Evolutionary conservation across 2,888 invertebrate genomes (phyloP), one percentile per base, ranked within the genome.

Genomic region (Chloromyia formosa): DNA sequence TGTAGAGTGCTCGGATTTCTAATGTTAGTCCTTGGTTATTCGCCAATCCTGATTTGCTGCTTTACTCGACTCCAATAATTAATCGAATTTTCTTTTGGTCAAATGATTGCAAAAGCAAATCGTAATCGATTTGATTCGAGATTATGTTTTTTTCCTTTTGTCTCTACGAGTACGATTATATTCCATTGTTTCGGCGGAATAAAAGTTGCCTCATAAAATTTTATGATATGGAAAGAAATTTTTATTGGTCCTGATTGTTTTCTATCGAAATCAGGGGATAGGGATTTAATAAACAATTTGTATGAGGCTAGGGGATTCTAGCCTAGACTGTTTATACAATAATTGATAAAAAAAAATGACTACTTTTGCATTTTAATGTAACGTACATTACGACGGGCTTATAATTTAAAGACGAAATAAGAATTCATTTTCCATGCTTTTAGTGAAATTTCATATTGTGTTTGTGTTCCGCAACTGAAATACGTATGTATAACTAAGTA

Each of bases 11-110:
- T 20, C 45, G 64, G 18, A 1, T 5, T 23, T 69, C 69, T 69
- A 53, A 69, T 69, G 56, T 54, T 54, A 56, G 54, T 69, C 14
- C 16, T 56, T n/a, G 14, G 23, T 16, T 61, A 16, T 22, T n/a
- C 56, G 23, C 69, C 23, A 12, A 54, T 40, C n/a, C 54, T 4
- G 56, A 69, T 56, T 54, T 20, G 49, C 20, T 54, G 69, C 69
- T 54, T 69, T 69, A 56, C 27, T 54, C 16, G 27, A 23, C 69
- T 54, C 20, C 58, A 58, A 71, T 66, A 66, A 66, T 56, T 71
- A 71, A 71, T 71, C 71, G 71, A 71, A 71, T 71, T 71, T 71
- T 56, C 58, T 71, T 71, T 71, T 58, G 71, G 71, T 71, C 71
- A 71, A 71, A 71, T 71, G 56, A 40, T 71, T 71, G 42, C 40